Evolutionary conservation across 2,113 vertebrate species (phyloP).

Genomic region (Scopus umbretta): DNA sequence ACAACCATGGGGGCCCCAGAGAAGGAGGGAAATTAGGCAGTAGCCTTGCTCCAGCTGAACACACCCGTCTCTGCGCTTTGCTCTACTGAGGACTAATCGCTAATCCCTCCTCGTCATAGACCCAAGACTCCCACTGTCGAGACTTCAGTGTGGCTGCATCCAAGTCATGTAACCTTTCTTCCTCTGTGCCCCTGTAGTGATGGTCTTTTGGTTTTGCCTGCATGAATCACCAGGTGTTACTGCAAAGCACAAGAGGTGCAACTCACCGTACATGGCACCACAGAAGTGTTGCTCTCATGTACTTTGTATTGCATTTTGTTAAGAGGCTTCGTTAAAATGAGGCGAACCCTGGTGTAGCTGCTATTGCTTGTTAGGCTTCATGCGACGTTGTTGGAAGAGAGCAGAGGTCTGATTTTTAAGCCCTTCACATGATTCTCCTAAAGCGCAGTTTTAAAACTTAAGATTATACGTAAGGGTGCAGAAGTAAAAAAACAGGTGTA

Average conservation of each 20-base stretch:
- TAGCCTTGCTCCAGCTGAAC: background rate
- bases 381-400: background rate
- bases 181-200: background rate
- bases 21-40: background rate
- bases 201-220: background rate
- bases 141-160: background rate
- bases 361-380: background rate
- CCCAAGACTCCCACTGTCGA: background rate
- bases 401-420: background rate
- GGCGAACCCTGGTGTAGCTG: background rate
- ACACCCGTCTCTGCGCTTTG: background rate
- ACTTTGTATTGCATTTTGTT: background rate
- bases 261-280: accelerated
- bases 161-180: background rate
- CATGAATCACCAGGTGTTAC: background rate
- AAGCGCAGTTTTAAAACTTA: background rate
- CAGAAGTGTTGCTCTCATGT: background rate
- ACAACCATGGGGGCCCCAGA: background rate
- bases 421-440: background rate
- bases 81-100: background rate
- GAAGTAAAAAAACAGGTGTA: background rate
- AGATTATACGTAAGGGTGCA: background rate
- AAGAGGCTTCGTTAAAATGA: background rate
- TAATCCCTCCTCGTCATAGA: background rate
- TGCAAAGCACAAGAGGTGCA: background rate